These are phyloP conservation scores for Orientallactaga bullata DNA, from an alignment of 2,113 vertebrate species.

Conservation along the genomic window DNA sequence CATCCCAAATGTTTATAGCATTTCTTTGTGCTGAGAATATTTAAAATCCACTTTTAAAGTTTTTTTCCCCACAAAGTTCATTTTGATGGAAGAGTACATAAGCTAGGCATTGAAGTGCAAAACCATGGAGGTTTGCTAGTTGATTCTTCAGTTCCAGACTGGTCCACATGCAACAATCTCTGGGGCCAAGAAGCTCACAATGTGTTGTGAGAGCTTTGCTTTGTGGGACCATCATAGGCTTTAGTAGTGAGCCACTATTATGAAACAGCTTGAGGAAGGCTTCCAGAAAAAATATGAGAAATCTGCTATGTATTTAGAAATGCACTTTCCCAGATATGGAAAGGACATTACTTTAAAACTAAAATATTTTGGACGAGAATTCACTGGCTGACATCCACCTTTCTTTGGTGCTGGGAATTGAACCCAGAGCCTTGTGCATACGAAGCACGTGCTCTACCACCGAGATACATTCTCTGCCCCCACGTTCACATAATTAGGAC, in stretches of 20 bases:
- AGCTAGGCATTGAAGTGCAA: slow-evolving; percentile 72
- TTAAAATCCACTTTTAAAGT: background rate
- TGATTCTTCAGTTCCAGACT: background rate
- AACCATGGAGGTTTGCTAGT: slow-evolving; percentile 23
- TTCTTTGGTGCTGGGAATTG: background rate
- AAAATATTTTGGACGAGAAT: slow-evolving; percentile 70
- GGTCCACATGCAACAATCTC: rapidly evolving
- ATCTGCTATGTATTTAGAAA: slow-evolving; percentile 63
- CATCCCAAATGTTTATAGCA: background rate
- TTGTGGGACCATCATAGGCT: slow-evolving; percentile 35
- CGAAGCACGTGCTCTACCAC: background rate
- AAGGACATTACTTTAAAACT: slow-evolving; percentile 60
- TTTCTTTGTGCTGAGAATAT: background rate
- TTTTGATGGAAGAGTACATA: slow-evolving; percentile 69
- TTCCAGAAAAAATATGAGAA: slow-evolving; percentile 74
- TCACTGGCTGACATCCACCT: slow-evolving; percentile 37
- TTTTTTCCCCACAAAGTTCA: slow-evolving; percentile 31
- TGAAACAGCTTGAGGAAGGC: slow-evolving; percentile 51
- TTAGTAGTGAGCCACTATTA: slow-evolving; percentile 61
- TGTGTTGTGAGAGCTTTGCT: background rate
- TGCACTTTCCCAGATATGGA: slow-evolving; percentile 25
- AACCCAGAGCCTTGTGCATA: background rate
- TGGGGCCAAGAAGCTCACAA: slow-evolving; percentile 24
- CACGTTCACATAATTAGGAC: background rate
- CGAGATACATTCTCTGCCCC: background rate